phyloP scores from a whole-genome alignment of 2,797 vertebrate species.

The Masticophis lateralis region DNA sequence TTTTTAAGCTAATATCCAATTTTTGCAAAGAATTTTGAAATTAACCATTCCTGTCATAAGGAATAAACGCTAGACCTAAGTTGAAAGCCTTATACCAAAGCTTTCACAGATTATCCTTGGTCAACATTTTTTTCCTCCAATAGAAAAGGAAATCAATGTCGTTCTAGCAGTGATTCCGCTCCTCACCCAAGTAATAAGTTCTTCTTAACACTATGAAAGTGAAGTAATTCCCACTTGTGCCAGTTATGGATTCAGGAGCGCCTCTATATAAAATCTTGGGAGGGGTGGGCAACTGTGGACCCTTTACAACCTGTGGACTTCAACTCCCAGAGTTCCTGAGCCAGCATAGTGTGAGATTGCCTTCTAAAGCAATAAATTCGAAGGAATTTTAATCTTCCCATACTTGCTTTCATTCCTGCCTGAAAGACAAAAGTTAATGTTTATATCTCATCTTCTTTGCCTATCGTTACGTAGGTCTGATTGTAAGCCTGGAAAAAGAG shows the following conservation, averaged over 20 bases:
- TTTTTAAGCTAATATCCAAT: background rate
- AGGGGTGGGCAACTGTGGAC: background rate
- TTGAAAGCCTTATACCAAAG: background rate
- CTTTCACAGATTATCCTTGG: background rate
- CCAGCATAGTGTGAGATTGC: background rate
- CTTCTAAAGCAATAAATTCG: background rate
- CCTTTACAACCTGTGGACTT: background rate
- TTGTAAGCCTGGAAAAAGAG: constrained; percentile 95
- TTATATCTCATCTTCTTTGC: constrained; percentile 30
- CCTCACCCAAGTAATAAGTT: background rate
- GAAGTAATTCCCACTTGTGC: background rate
- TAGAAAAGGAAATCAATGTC: background rate
- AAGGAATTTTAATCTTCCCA: background rate
- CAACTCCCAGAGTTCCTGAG: background rate
- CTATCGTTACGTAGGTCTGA: constrained; percentile 78
- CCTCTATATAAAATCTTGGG: background rate
- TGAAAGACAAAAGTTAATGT: background rate
- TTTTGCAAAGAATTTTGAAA: background rate
- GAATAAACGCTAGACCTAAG: background rate
- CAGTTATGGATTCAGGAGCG: background rate
- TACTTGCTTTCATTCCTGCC: fast-evolving
- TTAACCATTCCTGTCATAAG: background rate
- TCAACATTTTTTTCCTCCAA: background rate
- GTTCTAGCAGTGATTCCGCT: background rate
- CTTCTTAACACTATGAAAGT: background rate